Evolutionary conservation across 2,113 vertebrate species (phyloP).

Genomic region (Hucho hucho): DNA sequence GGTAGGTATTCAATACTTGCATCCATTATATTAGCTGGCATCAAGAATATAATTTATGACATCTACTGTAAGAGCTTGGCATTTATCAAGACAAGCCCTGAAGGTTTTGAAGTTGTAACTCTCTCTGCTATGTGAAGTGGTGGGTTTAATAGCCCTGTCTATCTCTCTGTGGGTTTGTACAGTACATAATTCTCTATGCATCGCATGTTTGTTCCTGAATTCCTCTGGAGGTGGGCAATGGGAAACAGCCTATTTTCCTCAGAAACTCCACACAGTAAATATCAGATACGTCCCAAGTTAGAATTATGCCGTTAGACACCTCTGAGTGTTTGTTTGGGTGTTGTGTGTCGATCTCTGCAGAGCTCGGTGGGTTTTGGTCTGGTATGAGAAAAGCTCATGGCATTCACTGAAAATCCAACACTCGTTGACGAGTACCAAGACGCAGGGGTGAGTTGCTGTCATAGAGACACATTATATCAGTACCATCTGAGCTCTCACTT

Average conservation of each 20-base stretch:
- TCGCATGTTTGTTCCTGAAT: conserved; percentile 28
- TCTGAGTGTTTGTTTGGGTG: conserved; percentile 6
- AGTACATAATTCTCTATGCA: conserved; percentile 13
- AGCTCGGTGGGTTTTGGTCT: conserved; percentile 15
- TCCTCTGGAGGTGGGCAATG: conserved; percentile 24
- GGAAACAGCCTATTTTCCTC: conserved; percentile 10
- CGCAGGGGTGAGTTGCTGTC: conserved; percentile 28
- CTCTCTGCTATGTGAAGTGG: neutral
- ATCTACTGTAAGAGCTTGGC: no score
- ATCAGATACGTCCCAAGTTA: conserved; percentile 9
- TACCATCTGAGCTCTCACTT: neutral
- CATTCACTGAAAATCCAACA: conserved; percentile 28
- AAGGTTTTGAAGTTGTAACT: no score
- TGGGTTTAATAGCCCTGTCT: neutral
- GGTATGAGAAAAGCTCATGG: conserved; percentile 23
- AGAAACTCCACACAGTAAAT: conserved; percentile 1
- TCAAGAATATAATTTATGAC: neutral
- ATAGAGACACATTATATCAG: conserved; percentile 14
- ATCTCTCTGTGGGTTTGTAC: conserved; percentile 6
- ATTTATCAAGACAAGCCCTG: no score
- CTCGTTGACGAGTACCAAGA: conserved; percentile 26
- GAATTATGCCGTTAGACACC: conserved; percentile 10
- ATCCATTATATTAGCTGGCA: no score
- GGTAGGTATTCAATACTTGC: no score
- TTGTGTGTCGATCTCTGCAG: conserved; percentile 19